Evolutionary conservation across 2,888 invertebrate genomes (phyloP).

Genomic region (Anoplius nigerrimus): DNA sequence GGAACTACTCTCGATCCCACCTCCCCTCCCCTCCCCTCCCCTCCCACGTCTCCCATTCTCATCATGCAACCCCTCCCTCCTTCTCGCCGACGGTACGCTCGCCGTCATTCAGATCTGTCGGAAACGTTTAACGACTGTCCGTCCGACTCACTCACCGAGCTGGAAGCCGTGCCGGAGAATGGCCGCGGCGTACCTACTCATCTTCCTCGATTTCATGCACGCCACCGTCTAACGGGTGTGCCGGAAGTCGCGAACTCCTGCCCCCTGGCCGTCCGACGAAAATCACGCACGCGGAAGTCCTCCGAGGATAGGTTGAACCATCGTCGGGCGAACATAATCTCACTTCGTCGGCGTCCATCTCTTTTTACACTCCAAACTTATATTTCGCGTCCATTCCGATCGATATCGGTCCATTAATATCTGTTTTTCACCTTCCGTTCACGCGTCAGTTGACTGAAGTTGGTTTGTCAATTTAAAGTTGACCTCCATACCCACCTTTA

Average conservation of each 20-base stretch:
- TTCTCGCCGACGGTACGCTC: conserved; percentile 27
- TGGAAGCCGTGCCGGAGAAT: conserved; percentile 29
- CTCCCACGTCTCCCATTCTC: conserved; percentile 19
- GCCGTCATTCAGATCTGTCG: conserved; percentile 51
- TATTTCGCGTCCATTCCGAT: too few relatives aligned
- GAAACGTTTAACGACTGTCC: conserved; percentile 57
- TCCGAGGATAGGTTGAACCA: background rate
- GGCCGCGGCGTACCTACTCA: conserved; percentile 39
- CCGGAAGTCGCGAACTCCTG: conserved; percentile 27
- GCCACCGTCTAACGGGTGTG: conserved; percentile 53
- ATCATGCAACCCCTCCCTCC: conserved; percentile 30
- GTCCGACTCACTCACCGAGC: conserved; percentile 46
- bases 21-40: background rate
- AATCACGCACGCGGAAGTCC: conserved; percentile 4
- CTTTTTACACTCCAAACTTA: too few relatives aligned
- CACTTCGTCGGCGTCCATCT: too few relatives aligned
- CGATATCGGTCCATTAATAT: too few relatives aligned
- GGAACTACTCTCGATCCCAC: too few relatives aligned
- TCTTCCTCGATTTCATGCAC: conserved; percentile 48
- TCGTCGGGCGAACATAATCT: too few relatives aligned
- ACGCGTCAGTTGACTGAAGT: too few relatives aligned
- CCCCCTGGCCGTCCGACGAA: conserved; percentile 4
- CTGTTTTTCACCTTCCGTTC: too few relatives aligned
- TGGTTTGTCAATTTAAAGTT: too few relatives aligned
- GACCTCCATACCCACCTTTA: too few relatives aligned